These are phyloP conservation scores for Acridotheres tristis DNA, from an alignment of 2,797 vertebrate species.

Conservation along the genomic window DNA sequence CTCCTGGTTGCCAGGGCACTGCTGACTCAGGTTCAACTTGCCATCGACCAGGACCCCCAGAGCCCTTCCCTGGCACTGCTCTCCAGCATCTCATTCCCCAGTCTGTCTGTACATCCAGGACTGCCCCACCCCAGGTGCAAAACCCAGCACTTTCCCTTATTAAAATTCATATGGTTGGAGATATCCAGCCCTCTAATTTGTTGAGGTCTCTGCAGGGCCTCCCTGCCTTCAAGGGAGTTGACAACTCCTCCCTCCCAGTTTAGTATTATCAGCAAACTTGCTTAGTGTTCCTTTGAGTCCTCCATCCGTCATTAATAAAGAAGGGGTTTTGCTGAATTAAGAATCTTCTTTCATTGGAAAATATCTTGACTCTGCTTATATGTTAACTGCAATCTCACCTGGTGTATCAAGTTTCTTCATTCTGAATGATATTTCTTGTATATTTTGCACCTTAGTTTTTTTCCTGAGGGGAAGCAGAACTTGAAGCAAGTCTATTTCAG, in stretches of 20 bases:
- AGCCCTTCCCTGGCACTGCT: not conserved
- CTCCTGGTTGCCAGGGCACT: not conserved
- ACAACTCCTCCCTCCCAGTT: not conserved
- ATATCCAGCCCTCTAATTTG: not conserved
- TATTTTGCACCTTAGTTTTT: not conserved
- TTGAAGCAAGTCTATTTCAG: not conserved
- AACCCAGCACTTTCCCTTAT: not conserved
- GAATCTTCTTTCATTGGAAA: not conserved
- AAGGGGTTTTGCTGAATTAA: not conserved
- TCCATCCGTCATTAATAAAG: not conserved
- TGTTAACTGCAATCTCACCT: not conserved
- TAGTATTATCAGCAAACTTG: not conserved
- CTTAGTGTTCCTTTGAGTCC: not conserved
- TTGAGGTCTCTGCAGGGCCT: not conserved
- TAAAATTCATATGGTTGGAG: not conserved
- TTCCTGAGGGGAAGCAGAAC: not conserved
- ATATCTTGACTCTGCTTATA: not conserved
- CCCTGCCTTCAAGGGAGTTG: not conserved
- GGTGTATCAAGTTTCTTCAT: not conserved
- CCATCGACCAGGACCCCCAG: not conserved
- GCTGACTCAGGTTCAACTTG: not conserved
- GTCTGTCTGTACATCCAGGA: fast-evolving
- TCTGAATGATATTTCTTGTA: not conserved
- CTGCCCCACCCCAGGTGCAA: not conserved
- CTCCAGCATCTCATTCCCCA: not conserved